A percentile compares a stretch with the other conserved stretches of the same genome.
Evolutionary conservation across 2,888 invertebrate genomes (phyloP).

Genomic region (Erpobdella octoculata): DNA sequence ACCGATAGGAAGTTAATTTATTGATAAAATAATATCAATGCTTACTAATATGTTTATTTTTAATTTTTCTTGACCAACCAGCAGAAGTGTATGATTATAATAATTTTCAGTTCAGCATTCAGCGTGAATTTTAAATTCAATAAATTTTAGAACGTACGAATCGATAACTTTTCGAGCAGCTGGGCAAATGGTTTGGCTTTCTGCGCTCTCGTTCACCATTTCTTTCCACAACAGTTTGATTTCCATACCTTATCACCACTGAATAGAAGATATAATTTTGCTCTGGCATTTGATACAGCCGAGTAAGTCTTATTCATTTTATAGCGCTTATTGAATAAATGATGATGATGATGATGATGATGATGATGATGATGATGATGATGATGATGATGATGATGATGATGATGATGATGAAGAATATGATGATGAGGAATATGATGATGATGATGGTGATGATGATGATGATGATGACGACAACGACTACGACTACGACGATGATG

Average conservation of each 20-base stretch:
- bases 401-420: too few relatives aligned
- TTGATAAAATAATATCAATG: too few relatives aligned
- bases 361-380: constrained; percentile 19
- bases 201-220: not conserved
- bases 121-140: too few relatives aligned
- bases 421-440: too few relatives aligned
- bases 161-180: constrained; percentile 5
- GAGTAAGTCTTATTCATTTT: not conserved
- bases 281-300: not conserved
- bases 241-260: not conserved
- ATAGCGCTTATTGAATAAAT: not conserved
- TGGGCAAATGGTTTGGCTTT: constrained; percentile 8
- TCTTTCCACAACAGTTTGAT: not conserved
- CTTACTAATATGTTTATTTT: too few relatives aligned
- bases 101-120: too few relatives aligned
- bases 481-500: too few relatives aligned
- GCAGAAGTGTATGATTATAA: too few relatives aligned
- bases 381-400: constrained; percentile 25
- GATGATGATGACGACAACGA: constrained; percentile 23
- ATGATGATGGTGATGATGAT: too few relatives aligned
- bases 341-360: not conserved
- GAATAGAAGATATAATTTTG: not conserved
- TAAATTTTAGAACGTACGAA: not conserved
- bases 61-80: too few relatives aligned
- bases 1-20: too few relatives aligned